These are phyloP conservation scores for Aethes cnicana DNA, from an alignment of 2,888 invertebrate genomes.

Conservation along the genomic window DNA sequence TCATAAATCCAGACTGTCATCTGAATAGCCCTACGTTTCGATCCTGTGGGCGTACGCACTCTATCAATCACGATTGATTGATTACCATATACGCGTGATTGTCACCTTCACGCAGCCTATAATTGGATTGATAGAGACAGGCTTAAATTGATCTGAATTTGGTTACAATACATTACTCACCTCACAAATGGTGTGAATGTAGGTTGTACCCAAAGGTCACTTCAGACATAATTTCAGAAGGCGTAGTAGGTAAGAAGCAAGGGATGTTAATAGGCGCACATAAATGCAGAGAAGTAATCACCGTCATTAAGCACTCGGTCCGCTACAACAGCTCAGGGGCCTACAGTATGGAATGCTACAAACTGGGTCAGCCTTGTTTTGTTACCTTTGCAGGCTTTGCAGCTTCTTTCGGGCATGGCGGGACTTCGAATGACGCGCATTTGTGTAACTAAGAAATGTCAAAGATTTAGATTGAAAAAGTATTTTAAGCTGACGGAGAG, in stretches of 20 bases:
- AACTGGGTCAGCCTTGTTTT: constrained; percentile 15
- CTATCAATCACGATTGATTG: neutral
- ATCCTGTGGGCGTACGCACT: neutral
- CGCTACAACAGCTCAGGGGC: neutral
- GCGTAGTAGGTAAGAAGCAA: too few species aligned
- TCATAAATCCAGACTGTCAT: too few species aligned
- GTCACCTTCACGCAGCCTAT: too few species aligned
- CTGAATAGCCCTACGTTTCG: too few species aligned
- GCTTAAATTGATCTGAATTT: too few species aligned
- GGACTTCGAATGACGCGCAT: neutral
- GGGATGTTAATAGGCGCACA: constrained; percentile 1
- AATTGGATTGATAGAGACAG: too few species aligned
- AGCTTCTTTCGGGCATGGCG: neutral
- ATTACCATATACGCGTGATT: neutral
- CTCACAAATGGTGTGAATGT: too few species aligned
- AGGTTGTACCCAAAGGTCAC: too few species aligned
- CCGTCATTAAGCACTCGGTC: constrained; percentile 6
- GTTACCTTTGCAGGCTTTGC: constrained; percentile 1
- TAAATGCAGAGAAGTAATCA: constrained; percentile 14
- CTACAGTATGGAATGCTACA: constrained; percentile 6
- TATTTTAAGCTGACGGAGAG: neutral
- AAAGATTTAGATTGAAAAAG: neutral
- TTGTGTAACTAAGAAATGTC: neutral
- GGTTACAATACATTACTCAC: too few species aligned
- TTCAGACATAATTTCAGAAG: too few species aligned